Conservation (phyloP, 2,888 invertebrate species). For the Acanthosoma haemorrhoidale region DNA sequence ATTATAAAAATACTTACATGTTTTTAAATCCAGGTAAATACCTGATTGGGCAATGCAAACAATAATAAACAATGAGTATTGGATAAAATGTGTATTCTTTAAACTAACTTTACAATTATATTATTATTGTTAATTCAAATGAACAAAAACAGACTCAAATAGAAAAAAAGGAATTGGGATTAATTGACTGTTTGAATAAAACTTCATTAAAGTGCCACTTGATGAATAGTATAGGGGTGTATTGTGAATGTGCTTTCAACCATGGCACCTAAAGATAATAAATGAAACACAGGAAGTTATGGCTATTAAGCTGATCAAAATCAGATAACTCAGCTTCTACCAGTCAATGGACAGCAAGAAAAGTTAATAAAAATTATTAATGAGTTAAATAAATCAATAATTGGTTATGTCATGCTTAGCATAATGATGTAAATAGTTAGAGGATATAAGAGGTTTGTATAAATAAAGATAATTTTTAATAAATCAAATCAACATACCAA, state of each 20-base stretch:
- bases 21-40: slow-evolving; percentile 12
- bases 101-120: background rate
- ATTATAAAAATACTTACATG: background rate
- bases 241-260: slow-evolving; percentile 20
- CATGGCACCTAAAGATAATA: slow-evolving; percentile 24
- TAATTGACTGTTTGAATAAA: background rate
- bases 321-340: too few relatives aligned
- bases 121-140: background rate
- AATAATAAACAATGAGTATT: background rate
- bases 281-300: slow-evolving; percentile 20
- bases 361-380: background rate
- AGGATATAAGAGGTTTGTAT: background rate
- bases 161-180: background rate
- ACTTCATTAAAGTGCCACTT: background rate
- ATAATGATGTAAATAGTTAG: too few relatives aligned
- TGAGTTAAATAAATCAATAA: too few relatives aligned
- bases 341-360: background rate
- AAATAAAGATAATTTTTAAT: background rate
- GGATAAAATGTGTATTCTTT: background rate
- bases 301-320: too few relatives aligned
- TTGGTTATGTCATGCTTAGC: too few relatives aligned
- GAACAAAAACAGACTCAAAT: background rate
- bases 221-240: slow-evolving; percentile 5
- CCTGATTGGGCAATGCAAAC: slow-evolving; percentile 15
- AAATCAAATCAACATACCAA: slow-evolving; percentile 31